Conservation (phyloP, 2,113 vertebrate genomes). For the Gavialis gangeticus region DNA sequence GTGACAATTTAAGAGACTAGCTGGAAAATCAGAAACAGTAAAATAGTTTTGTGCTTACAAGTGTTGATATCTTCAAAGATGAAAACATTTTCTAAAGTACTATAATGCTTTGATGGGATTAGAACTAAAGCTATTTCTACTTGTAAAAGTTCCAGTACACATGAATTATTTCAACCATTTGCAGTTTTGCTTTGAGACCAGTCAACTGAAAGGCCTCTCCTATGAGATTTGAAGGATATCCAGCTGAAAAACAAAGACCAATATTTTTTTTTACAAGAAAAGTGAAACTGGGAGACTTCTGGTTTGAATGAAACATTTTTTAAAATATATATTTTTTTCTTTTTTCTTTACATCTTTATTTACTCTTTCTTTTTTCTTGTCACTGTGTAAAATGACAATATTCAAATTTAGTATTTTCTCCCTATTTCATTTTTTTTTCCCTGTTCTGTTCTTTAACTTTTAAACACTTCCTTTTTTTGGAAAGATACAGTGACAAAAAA, state of each 20-base stretch:
- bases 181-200: too few relatives aligned
- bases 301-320: background rate
- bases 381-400: background rate
- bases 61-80: background rate
- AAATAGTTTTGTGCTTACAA: background rate
- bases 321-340: background rate
- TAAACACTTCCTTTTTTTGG: background rate
- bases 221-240: background rate
- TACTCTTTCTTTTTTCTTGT: background rate
- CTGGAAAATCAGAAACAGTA: background rate
- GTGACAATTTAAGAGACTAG: background rate
- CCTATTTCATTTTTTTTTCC: background rate
- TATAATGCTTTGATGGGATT: background rate
- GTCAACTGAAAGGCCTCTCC: background rate
- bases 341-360: fast-evolving
- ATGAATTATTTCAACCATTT: background rate
- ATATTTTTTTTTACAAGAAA: background rate
- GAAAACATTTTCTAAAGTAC: fast-evolving
- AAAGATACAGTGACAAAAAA: background rate
- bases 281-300: background rate
- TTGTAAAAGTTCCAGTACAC: background rate
- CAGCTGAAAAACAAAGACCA: background rate
- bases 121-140: background rate
- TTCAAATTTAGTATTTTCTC: background rate
- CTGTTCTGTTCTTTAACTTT: background rate